A percentile compares a stretch with the other conserved stretches of the same genome.
phyloP scores from a whole-genome alignment of 2,113 vertebrate genomes.

The Hoplias malabaricus region DNA sequence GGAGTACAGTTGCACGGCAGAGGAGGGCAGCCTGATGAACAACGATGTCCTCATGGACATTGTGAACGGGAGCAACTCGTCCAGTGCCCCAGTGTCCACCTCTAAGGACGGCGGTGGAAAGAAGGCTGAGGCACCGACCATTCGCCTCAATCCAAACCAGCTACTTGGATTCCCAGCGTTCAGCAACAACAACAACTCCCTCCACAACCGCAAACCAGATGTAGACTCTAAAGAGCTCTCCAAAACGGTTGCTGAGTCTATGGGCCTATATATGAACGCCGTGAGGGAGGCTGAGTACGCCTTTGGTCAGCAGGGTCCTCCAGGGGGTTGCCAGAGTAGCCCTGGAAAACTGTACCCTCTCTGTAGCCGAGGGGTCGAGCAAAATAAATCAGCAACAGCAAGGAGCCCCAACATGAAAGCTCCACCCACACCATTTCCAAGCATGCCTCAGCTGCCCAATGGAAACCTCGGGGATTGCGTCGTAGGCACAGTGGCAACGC shows the following conservation, averaged over 20 bases:
- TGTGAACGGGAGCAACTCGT: conserved; percentile 68
- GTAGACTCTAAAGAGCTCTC: conserved; percentile 96
- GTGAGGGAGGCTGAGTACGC: conserved; percentile 87
- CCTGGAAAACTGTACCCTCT: conserved; percentile 86
- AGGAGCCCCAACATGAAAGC: conserved; percentile 73
- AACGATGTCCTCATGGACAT: conserved; percentile 88
- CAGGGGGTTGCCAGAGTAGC: conserved; percentile 69
- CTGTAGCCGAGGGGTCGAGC: conserved; percentile 79
- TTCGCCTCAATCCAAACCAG: conserved; percentile 79
- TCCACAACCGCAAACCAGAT: conserved; percentile 75
- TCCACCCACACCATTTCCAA: conserved; percentile 71
- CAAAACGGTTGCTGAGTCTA: conserved; percentile 93
- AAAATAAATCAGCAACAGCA: conserved; percentile 60
- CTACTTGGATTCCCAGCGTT: conserved; percentile 80
- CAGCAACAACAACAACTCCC: conserved; percentile 77
- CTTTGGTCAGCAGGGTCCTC: conserved; percentile 80
- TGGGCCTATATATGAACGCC: conserved; percentile 98
- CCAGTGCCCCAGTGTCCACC: conserved; percentile 63
- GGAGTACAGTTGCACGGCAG: conserved; percentile 79
- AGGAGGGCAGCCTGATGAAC: conserved; percentile 73
- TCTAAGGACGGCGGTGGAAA: conserved; percentile 83
- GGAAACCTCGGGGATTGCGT: conserved; percentile 75
- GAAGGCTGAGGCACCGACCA: conserved; percentile 75
- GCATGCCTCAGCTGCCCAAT: conserved; percentile 65
- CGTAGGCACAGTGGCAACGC: conserved; percentile 64